Evolutionary conservation across 2,797 vertebrate genomes (phyloP).

Genomic region (Spea hammondii): DNA sequence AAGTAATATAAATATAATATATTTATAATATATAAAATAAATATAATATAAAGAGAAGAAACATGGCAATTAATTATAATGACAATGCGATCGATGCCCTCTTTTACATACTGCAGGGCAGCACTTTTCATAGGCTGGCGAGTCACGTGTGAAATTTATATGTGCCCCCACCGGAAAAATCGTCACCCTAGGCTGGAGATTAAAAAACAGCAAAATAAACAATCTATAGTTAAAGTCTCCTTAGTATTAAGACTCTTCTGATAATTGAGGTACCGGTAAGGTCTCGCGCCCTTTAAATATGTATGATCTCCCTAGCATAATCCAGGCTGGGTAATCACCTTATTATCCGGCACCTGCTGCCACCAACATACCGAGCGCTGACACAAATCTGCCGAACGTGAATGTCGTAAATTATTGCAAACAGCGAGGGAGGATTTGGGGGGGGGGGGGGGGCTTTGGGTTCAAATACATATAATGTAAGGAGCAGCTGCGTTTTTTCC

Average conservation of each 20-base stretch:
- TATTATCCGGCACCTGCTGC: conserved; percentile 25
- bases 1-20: too few relatives aligned
- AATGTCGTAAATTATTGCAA: background rate
- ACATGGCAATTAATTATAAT: background rate
- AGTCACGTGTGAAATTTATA: too few relatives aligned
- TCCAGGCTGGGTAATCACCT: conserved; percentile 2
- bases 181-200: background rate
- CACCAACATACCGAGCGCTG: background rate
- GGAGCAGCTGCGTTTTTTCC: too few relatives aligned
- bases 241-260: background rate
- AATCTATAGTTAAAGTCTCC: background rate
- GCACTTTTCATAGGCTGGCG: too few relatives aligned
- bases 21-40: too few relatives aligned
- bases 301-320: conserved; percentile 36
- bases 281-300: background rate
- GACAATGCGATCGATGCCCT: too few relatives aligned
- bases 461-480: too few relatives aligned
- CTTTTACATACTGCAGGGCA: too few relatives aligned
- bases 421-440: too few relatives aligned
- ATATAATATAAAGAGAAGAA: background rate
- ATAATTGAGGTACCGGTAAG: background rate
- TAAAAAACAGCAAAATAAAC: background rate
- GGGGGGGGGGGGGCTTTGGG: too few relatives aligned
- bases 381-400: accelerated
- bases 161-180: background rate